Conservation (phyloP, 2,113 vertebrate genomes). For the Sterna hirundo region DNA sequence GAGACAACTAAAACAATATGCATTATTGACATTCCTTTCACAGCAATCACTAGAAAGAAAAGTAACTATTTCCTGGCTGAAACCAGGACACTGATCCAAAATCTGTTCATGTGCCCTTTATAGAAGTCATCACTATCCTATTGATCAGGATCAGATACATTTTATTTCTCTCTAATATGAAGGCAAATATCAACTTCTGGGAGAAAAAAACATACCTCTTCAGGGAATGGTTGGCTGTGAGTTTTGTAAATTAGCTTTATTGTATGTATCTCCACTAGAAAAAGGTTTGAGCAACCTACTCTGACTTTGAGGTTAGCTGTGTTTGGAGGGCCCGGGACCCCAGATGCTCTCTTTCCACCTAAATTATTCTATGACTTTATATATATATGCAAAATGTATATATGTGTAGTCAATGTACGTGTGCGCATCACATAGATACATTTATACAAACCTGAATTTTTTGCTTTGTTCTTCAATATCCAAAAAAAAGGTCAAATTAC, state of each 20-base stretch:
- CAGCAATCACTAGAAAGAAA: background rate
- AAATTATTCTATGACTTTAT: background rate
- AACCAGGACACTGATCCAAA: background rate
- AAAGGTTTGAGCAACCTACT: background rate
- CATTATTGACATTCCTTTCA: background rate
- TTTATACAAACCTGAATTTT: background rate
- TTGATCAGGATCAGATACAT: background rate
- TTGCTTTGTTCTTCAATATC: background rate
- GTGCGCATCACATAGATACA: accelerated
- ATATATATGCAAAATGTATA: background rate
- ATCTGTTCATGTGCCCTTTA: background rate
- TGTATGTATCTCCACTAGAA: background rate
- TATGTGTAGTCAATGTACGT: background rate
- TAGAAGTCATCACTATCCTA: background rate
- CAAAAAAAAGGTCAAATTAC: background rate
- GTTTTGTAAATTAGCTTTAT: background rate
- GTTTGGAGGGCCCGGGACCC: background rate
- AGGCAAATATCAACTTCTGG: background rate
- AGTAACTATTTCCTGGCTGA: background rate
- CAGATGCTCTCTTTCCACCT: background rate
- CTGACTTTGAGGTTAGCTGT: background rate
- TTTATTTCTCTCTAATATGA: background rate
- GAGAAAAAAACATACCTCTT: background rate
- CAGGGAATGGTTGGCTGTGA: background rate
- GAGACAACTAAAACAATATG: background rate